Evolutionary conservation across 2,888 invertebrate species (phyloP), one percentile per base, ranked within the genome.

Genomic region (Pseudococcus viburni): DNA sequence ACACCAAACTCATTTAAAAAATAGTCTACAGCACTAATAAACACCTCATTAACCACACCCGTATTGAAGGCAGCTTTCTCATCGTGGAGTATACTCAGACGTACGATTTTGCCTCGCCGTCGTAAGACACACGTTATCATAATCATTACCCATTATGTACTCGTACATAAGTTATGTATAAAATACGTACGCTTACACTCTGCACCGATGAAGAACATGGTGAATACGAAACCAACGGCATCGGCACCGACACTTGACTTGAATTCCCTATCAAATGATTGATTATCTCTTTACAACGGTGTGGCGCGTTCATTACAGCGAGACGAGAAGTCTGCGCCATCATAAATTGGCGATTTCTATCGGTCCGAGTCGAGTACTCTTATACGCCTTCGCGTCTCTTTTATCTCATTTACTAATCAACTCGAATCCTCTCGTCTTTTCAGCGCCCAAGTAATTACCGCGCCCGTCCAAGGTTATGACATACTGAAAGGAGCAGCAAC

Each of bases 351-450:
- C 68, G 68, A 73, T 73, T 73, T 73, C 68, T 73, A 73, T 73
- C 68, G 68, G 19, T 33, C 19, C 19, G 19, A n/a, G 59, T 59
- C 59, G 59, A 59, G 19, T 19, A 59, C 59, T 33, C 68, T n/a
- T n/a, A 11, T 33, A 73, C 68, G 68, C 68, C 68, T 73, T 73
- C 68, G 15, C 68, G 68, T 73, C 68, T 73, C 33, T 33, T 12
- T 73, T 73, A 73, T 73, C 68, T 73, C 68, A 73, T 73, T 73
- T 26, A 73, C 68, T 73, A 73, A 73, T 73, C 68, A 73, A 73
- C 68, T 73, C 68, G 68, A 26, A 73, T 73, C 68, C 33, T 33
- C 26, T 26, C 11, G 15, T 73, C 68, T 73, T 73, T 73, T 73
- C 68, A 73, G 68, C 68, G 68, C 26, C 68, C 68, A 73, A 73